These are phyloP conservation scores for Chelmon rostratus DNA, from an alignment of 2,797 vertebrate species.

Conservation along the genomic window DNA sequence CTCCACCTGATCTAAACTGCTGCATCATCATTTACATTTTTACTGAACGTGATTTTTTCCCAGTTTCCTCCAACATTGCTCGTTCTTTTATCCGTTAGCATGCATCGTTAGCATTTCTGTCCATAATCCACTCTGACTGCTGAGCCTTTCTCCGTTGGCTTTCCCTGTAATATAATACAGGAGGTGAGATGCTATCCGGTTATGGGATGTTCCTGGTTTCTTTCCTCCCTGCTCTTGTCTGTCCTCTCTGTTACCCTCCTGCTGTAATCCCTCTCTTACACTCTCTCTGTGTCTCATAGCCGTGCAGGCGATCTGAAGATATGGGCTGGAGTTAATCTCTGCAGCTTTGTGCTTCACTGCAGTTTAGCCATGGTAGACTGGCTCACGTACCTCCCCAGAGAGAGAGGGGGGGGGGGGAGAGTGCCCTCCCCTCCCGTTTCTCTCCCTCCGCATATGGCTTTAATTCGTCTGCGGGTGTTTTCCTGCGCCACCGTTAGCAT, in stretches of 20 bases:
- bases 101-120: neutral
- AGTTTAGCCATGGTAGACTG: constrained; percentile 82
- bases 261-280: constrained; percentile 70
- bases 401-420: constrained; percentile 37
- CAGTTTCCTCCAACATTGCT: neutral
- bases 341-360: constrained; percentile 80
- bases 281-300: constrained; percentile 42
- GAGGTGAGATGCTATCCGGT: constrained; percentile 41
- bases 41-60: neutral
- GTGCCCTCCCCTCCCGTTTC: constrained; percentile 14
- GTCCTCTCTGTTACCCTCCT: constrained; percentile 35
- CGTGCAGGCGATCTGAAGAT: constrained; percentile 67
- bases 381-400: constrained; percentile 70
- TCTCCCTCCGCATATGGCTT: constrained; percentile 26
- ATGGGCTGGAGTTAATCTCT: constrained; percentile 77
- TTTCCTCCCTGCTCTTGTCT: constrained; percentile 14
- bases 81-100: neutral
- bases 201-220: constrained; percentile 16
- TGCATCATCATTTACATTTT: neutral
- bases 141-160: too few relatives aligned
- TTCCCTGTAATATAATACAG: constrained; percentile 14
- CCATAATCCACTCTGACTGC: neutral
- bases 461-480: constrained; percentile 42
- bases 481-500: constrained; percentile 21
- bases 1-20: neutral